Evolutionary conservation across 2,888 invertebrate species (phyloP), one percentile per base, ranked within the genome.

Genomic region (Catocala nupta): DNA sequence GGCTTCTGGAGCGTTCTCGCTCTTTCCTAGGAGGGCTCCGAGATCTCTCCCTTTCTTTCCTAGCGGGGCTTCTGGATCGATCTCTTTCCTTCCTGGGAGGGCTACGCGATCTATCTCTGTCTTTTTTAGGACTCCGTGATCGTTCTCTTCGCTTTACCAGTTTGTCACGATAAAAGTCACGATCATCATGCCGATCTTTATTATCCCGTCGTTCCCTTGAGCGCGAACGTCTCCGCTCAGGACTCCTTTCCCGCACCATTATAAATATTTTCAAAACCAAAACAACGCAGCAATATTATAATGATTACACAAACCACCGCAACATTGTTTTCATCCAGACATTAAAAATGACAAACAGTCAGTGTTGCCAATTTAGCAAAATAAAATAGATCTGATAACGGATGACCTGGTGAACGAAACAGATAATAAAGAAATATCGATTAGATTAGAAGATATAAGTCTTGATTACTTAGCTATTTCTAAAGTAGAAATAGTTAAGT

Each of bases 191-290:
- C 11, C 93, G 91, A 8, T 94, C 93, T 68, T 90, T 83, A 1
- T 90, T 83, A 1, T 94, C 93, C n/a, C 91, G 89, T 25, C 25
- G 25, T 25, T 25, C 25, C 25, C 25, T 25, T 25, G 25, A 25
- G 25, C 25, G 25, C 16, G 16, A 16, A 16, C 16, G 16, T 16
- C 91, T 86, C 39, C 92, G 86, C 55, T 94, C 94, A 11, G 89
- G 88, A 77, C 89, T 92, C 68, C 92, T 87, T 58, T 93, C 93
- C 53, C 93, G 78, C 43, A 79, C 91, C 94, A 93, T 93, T 63
- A 36, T 51, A 25, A 7, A 45, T 52, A 7, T 34, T 39, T 51
- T 39, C 8, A 34, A 47, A 7, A 16, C 11, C 5, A 47, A 39
- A 39, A 39, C 36, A 39, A 39, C 9, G 36, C 4, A 39, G 8